Evolutionary conservation across 2,797 vertebrate genomes (phyloP).

Genomic region (Myripristis murdjan): DNA sequence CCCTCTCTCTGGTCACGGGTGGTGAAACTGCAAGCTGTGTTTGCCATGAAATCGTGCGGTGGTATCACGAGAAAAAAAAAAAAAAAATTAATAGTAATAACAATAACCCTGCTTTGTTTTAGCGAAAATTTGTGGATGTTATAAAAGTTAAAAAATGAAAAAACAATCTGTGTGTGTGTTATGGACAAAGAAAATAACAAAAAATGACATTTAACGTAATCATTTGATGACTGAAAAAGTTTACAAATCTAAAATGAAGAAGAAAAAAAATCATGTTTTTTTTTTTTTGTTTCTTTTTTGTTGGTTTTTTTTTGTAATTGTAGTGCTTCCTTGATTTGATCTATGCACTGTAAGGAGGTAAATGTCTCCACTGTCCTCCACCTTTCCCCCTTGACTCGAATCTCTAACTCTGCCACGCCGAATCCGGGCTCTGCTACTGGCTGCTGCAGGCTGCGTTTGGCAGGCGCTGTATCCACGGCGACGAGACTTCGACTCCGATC

Average conservation of each 20-base stretch:
- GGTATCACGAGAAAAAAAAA: conserved; percentile 69
- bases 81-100: too few species aligned
- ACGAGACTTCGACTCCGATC: conserved; percentile 6
- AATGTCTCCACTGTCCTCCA: conserved; percentile 79
- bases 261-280: conserved; percentile 85
- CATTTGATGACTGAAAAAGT: conserved; percentile 86
- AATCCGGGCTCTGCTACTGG: conserved; percentile 73
- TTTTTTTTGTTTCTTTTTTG: conserved; percentile 62
- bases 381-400: conserved; percentile 57
- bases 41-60: conserved; percentile 81
- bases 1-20: conserved; percentile 62
- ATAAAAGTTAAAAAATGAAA: conserved; percentile 60
- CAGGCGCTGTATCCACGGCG: background rate
- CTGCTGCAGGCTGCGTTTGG: conserved; percentile 52
- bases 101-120: conserved; percentile 79
- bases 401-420: conserved; percentile 65
- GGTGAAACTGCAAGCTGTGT: conserved; percentile 86
- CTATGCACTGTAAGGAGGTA: conserved; percentile 98
- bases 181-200: conserved; percentile 79
- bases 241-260: conserved; percentile 87
- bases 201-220: conserved; percentile 77
- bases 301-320: too few species aligned
- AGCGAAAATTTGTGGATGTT: conserved; percentile 82
- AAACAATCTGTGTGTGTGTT: conserved; percentile 55
- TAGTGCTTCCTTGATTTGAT: conserved; percentile 99